Conservation (phyloP, 2,888 invertebrate genomes). For the Fissipunctia ypsillon region DNA sequence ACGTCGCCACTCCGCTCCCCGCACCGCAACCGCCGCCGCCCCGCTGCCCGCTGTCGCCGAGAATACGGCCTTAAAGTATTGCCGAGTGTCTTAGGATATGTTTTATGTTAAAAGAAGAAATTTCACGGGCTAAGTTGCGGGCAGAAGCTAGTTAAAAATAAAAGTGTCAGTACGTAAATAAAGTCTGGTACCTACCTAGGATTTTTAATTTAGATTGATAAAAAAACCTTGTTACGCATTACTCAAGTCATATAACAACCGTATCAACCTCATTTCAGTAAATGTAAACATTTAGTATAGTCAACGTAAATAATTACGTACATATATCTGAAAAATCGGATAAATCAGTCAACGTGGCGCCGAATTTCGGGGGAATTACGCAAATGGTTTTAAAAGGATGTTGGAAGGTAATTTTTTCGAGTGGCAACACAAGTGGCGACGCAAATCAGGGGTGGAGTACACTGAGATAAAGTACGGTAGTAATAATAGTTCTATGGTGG, state of each 20-base stretch:
- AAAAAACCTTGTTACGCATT: neutral
- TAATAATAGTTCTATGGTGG: no score
- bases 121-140: no score
- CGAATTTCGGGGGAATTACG: conserved; percentile 56
- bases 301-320: conserved; percentile 46
- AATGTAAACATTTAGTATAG: conserved; percentile 25
- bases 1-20: no score
- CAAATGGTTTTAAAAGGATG: conserved; percentile 63
- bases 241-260: neutral
- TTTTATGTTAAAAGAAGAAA: no score
- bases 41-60: no score
- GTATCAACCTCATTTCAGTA: conserved; percentile 7
- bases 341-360: conserved; percentile 16
- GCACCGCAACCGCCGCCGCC: no score
- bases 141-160: neutral
- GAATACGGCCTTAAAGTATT: no score
- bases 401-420: conserved; percentile 75
- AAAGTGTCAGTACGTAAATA: neutral
- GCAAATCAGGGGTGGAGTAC: conserved; percentile 33
- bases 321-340: conserved; percentile 27
- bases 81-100: no score
- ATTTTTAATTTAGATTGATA: neutral
- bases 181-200: neutral
- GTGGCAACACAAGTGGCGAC: conserved; percentile 66
- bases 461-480: no score